Conservation (phyloP, 2,113 vertebrate genomes). For the Pipra filicauda region DNA sequence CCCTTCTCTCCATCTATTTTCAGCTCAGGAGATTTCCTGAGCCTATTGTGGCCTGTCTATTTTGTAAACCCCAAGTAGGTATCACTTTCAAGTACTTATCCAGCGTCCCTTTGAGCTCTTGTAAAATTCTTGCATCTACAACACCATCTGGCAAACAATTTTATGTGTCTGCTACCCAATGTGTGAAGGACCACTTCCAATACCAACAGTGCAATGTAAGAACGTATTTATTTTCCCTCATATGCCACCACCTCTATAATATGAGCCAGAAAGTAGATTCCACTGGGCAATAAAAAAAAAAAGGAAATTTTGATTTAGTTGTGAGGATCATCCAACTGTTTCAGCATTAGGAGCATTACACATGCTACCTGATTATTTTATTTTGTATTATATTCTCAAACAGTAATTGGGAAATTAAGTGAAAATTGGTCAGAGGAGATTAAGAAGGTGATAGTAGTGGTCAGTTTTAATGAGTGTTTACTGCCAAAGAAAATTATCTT, state of each 20-base stretch:
- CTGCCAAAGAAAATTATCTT: background rate
- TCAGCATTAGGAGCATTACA: background rate
- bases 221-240: background rate
- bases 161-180: background rate
- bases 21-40: slow-evolving; percentile 31
- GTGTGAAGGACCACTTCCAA: slow-evolving; percentile 6
- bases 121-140: slow-evolving; percentile 21
- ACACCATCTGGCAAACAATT: slow-evolving; percentile 12
- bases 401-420: background rate
- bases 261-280: background rate
- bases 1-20: slow-evolving; percentile 17
- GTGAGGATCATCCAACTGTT: background rate
- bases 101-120: background rate
- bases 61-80: background rate
- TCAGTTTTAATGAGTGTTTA: background rate
- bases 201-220: background rate
- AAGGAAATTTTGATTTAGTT: background rate
- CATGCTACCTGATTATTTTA: background rate
- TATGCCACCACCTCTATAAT: background rate
- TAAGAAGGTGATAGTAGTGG: background rate
- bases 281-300: background rate
- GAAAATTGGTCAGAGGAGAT: background rate
- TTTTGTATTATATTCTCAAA: background rate
- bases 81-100: slow-evolving; percentile 34
- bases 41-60: background rate